Evolutionary conservation across 64 coral and sea anemone species (phyloP), one percentile per base, ranked within the genome.

Genomic region (Porites australiensis): DNA sequence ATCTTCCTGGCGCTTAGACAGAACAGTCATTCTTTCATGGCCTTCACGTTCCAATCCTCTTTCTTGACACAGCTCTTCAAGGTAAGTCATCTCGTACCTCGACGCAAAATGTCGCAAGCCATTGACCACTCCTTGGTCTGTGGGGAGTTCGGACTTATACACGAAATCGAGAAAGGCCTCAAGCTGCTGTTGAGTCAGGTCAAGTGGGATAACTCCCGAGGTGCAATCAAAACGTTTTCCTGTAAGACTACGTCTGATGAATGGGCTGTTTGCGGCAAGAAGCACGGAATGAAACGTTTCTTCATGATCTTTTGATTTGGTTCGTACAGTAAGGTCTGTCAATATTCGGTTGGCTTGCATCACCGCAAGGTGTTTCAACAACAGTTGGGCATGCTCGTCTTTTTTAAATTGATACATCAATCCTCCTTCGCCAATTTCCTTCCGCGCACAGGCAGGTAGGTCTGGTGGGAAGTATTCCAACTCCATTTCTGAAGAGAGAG

Each of bases 321-420:
- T 69, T 62, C 20, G 47, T 13, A 90, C 64, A 10, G 22, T 49
- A 4, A 90, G 21, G 44, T 90, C 75, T 3, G 88, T 79, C 75
- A 67, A 22, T 6, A 65, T 57, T 79, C 58, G 74, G 6, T 79
- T 79, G 9, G 49, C 88, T 18, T 90, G 88, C 88, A 90, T 90
- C 18, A n/a, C 47, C 18, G 14, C 66, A 57, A 90, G 88, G 48
- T 90, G 79, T 0, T 67, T 77, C 49, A 90, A 55, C 49, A 90
- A 51, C 46, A 54, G 12, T 65, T 66, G 64, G 27, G 58, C 88
- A 69, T 90, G 88, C 46, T 90, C 46, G 10, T 65, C 65, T 69
- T 90, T 90, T 3, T 79, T 44, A 69, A 90, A 90, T 3, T 52
- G 19, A 20, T 79, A 79, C 23, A 70, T n/a, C 63, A 79, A n/a